phyloP scores from a whole-genome alignment of 2,113 vertebrate genomes.

The Nesospiza acunhae region DNA sequence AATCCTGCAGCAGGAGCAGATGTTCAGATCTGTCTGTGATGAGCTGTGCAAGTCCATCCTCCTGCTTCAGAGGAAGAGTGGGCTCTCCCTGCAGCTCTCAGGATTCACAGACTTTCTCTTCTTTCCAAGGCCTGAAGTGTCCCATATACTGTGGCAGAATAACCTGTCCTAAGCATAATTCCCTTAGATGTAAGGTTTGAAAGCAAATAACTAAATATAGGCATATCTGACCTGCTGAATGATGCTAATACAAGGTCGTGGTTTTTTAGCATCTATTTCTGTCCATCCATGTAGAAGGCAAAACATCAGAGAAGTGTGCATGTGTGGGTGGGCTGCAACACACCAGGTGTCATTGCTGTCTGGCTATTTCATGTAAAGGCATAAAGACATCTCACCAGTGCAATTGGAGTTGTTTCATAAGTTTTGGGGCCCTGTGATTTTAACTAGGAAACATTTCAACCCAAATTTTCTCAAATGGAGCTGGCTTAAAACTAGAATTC shows the following conservation, averaged over 20 bases:
- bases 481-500: conserved; percentile 18
- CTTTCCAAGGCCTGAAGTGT: background rate
- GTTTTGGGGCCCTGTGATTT: background rate
- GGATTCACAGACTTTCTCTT: background rate
- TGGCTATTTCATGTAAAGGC: background rate
- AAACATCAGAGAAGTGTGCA: background rate
- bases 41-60: background rate
- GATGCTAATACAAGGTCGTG: background rate
- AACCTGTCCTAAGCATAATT: background rate
- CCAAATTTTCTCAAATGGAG: background rate
- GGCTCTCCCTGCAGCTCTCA: background rate
- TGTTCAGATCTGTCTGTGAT: background rate
- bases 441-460: conserved; percentile 3
- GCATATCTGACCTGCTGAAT: background rate
- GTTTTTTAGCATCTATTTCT: background rate
- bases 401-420: background rate
- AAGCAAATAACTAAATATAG: background rate
- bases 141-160: background rate
- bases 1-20: background rate
- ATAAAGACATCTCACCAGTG: background rate
- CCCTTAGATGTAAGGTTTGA: background rate
- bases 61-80: background rate
- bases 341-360: background rate
- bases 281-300: background rate
- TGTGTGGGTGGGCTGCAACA: background rate